Evolutionary conservation across 2,113 vertebrate species (phyloP).

Genomic region (Alosa alosa): DNA sequence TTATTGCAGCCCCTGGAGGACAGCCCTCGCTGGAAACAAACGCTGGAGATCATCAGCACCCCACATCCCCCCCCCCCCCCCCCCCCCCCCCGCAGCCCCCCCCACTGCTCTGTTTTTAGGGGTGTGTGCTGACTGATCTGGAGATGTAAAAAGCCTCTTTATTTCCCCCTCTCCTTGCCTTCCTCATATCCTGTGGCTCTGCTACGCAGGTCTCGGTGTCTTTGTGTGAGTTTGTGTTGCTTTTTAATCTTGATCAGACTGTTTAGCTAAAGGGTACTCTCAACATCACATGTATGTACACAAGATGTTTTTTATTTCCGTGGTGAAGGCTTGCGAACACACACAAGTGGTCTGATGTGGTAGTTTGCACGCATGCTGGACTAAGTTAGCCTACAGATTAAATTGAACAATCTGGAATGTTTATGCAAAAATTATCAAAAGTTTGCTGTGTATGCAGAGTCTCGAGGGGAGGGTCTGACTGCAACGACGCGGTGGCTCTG

Average conservation of each 20-base stretch:
- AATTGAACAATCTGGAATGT: too few species aligned
- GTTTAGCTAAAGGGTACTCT: background rate
- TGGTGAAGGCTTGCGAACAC: too few species aligned
- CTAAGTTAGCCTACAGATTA: too few species aligned
- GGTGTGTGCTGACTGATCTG: background rate
- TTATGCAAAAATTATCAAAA: too few species aligned
- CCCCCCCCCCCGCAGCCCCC: conserved; percentile 36
- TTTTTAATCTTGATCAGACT: background rate
- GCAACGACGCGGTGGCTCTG: conserved; percentile 80
- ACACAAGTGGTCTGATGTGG: too few species aligned
- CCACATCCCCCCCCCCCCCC: conserved; percentile 37
- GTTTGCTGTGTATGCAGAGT: too few species aligned
- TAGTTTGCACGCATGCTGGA: too few species aligned
- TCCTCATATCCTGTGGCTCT: conserved; percentile 39
- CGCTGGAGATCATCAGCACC: conserved; percentile 66
- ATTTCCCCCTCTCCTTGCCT: conserved; percentile 29
- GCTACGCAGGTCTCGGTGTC: conserved; percentile 52
- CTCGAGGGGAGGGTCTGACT: conserved; percentile 81
- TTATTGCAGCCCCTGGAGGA: conserved; percentile 75
- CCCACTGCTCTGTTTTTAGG: conserved; percentile 54
- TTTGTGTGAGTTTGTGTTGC: conserved; percentile 4
- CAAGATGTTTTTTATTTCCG: too few species aligned
- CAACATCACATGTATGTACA: background rate
- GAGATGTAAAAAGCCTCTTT: background rate
- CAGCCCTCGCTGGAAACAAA: conserved; percentile 63